These are phyloP conservation scores for Trogon surrucura DNA, from an alignment of 2,113 vertebrate species.

Conservation along the genomic window DNA sequence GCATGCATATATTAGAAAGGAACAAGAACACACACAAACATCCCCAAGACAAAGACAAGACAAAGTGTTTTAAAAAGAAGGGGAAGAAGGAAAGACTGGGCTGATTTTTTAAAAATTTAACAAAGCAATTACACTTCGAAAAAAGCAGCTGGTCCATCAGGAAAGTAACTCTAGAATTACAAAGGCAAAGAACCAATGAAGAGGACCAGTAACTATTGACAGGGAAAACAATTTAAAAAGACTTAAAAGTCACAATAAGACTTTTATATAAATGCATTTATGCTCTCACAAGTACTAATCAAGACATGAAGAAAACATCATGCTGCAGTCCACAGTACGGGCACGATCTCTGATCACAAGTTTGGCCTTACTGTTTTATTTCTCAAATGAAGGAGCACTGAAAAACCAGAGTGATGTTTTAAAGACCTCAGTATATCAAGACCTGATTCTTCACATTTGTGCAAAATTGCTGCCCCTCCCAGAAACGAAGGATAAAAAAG, in stretches of 20 bases:
- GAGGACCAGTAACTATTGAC: background rate
- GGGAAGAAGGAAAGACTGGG: background rate
- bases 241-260: background rate
- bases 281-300: conserved; percentile 11
- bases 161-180: background rate
- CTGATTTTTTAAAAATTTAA: background rate
- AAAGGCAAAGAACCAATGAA: background rate
- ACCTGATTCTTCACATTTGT: background rate
- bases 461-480: background rate
- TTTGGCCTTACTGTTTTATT: conserved; percentile 25
- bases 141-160: background rate
- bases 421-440: background rate
- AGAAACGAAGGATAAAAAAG: background rate
- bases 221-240: background rate
- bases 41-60: conserved; percentile 48
- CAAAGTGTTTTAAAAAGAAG: conserved; percentile 38
- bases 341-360: conserved; percentile 2
- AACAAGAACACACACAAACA: background rate
- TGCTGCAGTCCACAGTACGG: background rate
- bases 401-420: conserved; percentile 30
- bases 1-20: conserved; percentile 62
- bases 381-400: conserved; percentile 35
- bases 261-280: conserved; percentile 4
- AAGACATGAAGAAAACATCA: conserved; percentile 18
- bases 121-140: background rate